Conservation (phyloP, 2,113 vertebrate species). For the Spermophilus dauricus region DNA sequence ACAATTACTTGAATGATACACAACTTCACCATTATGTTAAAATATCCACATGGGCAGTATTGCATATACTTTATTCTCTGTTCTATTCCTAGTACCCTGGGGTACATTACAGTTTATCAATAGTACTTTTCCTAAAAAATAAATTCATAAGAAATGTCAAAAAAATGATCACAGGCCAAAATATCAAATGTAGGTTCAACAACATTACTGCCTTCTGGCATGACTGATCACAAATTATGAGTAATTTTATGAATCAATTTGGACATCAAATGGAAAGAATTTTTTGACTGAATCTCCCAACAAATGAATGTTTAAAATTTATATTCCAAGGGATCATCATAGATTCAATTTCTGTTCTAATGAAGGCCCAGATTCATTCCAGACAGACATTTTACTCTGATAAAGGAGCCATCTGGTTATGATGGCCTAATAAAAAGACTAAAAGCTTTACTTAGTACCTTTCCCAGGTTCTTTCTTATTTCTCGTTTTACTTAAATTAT, state of each 20-base stretch:
- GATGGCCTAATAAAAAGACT: constrained; percentile 45
- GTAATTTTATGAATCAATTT: constrained; percentile 78
- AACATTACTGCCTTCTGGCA: constrained; percentile 72
- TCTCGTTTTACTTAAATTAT: constrained; percentile 33
- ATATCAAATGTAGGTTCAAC: constrained; percentile 70
- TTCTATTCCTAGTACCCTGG: not conserved
- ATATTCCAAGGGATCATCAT: constrained; percentile 14
- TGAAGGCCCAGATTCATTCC: constrained; percentile 47
- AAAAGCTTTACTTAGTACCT: not conserved
- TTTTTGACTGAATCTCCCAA: constrained; percentile 68
- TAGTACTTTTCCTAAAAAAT: not conserved
- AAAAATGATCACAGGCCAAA: constrained; percentile 32
- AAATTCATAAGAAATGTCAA: not conserved
- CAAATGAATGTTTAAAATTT: constrained; percentile 75
- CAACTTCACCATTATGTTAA: not conserved
- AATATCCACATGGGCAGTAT: not conserved
- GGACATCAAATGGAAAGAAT: constrained; percentile 69
- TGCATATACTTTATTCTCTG: not conserved
- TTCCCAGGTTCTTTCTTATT: constrained; percentile 30
- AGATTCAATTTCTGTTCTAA: constrained; percentile 54
- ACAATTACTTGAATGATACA: not conserved
- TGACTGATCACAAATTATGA: constrained; percentile 75
- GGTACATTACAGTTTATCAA: not conserved
- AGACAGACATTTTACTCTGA: not conserved
- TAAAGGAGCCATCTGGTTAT: constrained; percentile 20